Base-by-base conservation (phyloP, 2,113 vertebrate genomes). In the Dunckerocampus dactyliophorus region DNA sequence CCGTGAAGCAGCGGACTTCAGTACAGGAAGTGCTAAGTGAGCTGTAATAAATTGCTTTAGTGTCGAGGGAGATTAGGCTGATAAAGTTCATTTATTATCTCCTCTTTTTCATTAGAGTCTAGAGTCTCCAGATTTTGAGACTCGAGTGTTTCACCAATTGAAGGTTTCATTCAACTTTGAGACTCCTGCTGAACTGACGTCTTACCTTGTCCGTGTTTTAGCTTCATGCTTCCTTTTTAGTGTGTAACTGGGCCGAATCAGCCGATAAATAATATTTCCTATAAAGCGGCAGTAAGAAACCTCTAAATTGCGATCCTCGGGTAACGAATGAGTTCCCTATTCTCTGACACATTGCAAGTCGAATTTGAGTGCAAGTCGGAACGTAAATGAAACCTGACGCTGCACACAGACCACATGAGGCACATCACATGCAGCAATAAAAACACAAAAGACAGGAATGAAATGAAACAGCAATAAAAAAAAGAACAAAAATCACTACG, bases 11-110 rank as follows among this genome's bases (percentile, higher is more conserved):
- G 20, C 11, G 39, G 4, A 15, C 19, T 56, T 21, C 19, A 56
- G 21, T 19, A 56, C 34, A 42, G 19, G 1, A 12, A 55, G 31
- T 42, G n/a, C 19, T 37, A 56, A 56, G 34, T 56, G 54, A 6
- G 34, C 54, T 42, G 34, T 21, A 56, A 56, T 56, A 56, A 20
- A 56, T 56, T 42, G 39, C 28, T 55, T 37, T 0, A 55, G 54
- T 56, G 54, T 42, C 19, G 14, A 42, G 54, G 54, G 13, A 37
- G 34, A 42, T 56, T 21, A 15, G 12, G n/a, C 6, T 20, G 37
- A 56, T 42, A 42, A 8, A n/a, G 8, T 56, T 8, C 12, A 56
- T 42, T 21, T 21, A 56, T 56, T 56, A 42, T 11, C 31, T 39
- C 6, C 17, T 55, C 53, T 37, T 34, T 34, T 53, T 31, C 52